phyloP scores from a whole-genome alignment of 2,888 invertebrate species.

The Darwinula stevensoni region DNA sequence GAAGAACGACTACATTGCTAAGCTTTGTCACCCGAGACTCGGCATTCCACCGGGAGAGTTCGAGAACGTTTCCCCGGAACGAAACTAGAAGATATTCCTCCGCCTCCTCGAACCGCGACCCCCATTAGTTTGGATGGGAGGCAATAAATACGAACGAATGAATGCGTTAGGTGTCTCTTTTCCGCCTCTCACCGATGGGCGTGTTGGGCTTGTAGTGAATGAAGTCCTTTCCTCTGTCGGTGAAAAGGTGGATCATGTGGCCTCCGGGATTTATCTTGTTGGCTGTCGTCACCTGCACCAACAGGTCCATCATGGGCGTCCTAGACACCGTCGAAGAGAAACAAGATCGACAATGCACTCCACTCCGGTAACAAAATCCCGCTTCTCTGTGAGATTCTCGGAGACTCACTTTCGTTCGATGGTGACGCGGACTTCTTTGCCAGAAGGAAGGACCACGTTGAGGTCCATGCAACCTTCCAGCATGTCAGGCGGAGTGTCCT shows the following conservation, averaged over 20 bases:
- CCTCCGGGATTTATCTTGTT: constrained; percentile 33
- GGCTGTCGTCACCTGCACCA: constrained; percentile 35
- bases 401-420: constrained; percentile 24
- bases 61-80: too few species aligned
- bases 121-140: too few species aligned
- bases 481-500: constrained; percentile 35
- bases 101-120: too few species aligned
- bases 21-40: too few species aligned
- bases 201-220: constrained; percentile 40
- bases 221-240: constrained; percentile 22
- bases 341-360: neutral
- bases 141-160: neutral
- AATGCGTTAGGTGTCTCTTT: constrained; percentile 3
- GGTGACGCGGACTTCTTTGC: constrained; percentile 22
- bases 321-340: constrained; percentile 17
- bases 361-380: constrained; percentile 1
- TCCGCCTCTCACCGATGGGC: constrained; percentile 26
- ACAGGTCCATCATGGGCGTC: constrained; percentile 45
- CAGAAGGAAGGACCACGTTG: constrained; percentile 27
- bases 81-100: too few species aligned
- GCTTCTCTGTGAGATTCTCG: neutral
- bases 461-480: constrained; percentile 36
- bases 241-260: constrained; percentile 28
- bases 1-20: too few species aligned
- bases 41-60: too few species aligned